These are phyloP conservation scores for Harmothoe impar DNA, from an alignment of 2,888 invertebrate species.

Conservation along the genomic window DNA sequence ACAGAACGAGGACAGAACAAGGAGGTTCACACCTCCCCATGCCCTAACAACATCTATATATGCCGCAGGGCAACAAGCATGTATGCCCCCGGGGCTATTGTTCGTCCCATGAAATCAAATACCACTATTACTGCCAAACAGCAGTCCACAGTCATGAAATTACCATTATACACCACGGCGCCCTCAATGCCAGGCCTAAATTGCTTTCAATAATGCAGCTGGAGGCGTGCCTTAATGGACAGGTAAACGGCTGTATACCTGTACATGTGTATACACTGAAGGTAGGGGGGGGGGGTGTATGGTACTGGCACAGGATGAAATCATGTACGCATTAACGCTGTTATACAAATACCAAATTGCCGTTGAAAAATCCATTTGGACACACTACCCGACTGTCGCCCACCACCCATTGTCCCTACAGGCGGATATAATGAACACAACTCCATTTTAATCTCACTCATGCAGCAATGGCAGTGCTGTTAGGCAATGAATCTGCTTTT, in stretches of 20 bases:
- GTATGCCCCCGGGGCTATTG: constrained; percentile 3
- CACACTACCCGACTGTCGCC: not conserved
- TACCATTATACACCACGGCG: constrained; percentile 19
- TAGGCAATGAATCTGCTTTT: not conserved
- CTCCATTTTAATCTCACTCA: constrained; percentile 27
- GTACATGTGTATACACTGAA: not conserved
- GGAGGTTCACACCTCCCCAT: not conserved
- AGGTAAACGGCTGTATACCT: constrained; percentile 9
- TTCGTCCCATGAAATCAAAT: constrained; percentile 40
- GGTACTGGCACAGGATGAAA: not conserved
- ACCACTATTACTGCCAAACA: not conserved
- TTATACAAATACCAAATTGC: constrained; percentile 12
- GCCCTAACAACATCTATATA: not conserved
- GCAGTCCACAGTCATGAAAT: not conserved
- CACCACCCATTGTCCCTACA: not conserved
- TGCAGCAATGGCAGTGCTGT: not conserved
- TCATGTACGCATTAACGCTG: constrained; percentile 19
- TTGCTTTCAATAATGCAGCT: constrained; percentile 27
- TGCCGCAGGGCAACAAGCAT: not conserved
- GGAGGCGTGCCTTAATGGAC: not conserved
- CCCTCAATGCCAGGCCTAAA: not conserved
- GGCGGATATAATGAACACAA: constrained; percentile 39
- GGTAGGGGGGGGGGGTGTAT: not conserved
- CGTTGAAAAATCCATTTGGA: constrained; percentile 12
- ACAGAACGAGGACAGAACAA: too few species aligned